Percentiles rank a stretch among this genome's conserved stretches.
These are phyloP conservation scores for Harpagus bidentatus DNA, from an alignment of 2,113 vertebrate genomes.

Conservation along the genomic window DNA sequence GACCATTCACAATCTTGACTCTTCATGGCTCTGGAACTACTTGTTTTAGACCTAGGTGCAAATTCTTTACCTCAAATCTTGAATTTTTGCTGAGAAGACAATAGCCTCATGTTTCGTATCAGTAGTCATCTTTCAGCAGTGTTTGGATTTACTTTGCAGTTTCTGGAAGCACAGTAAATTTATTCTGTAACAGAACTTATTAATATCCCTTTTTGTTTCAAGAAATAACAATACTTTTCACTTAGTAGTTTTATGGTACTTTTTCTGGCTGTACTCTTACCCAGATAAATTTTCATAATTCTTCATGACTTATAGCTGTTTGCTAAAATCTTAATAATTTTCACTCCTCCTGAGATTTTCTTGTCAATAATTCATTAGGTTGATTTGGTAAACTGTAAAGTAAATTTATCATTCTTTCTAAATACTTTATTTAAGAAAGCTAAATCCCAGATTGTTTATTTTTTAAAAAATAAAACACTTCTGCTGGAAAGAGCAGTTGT, in stretches of 20 bases:
- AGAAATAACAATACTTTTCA: neutral
- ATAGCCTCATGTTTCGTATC: neutral
- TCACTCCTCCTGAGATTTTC: neutral
- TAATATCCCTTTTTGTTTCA: neutral
- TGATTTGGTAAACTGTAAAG: neutral
- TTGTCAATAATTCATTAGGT: neutral
- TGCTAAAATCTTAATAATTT: neutral
- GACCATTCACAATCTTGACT: neutral
- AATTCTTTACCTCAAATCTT: neutral
- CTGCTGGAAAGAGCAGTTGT: neutral
- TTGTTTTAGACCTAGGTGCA: neutral
- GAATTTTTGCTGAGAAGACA: neutral
- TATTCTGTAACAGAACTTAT: neutral
- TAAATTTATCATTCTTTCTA: neutral
- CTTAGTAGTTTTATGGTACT: neutral
- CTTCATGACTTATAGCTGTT: neutral
- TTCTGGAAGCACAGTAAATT: neutral
- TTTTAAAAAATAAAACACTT: neutral
- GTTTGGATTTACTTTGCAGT: neutral
- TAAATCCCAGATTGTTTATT: neutral
- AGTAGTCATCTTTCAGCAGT: neutral
- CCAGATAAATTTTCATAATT: neutral
- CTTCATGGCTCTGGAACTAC: neutral
- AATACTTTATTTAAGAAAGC: neutral
- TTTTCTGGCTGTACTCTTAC: neutral